phyloP scores from a whole-genome alignment of 2,888 invertebrate species.

The Dynastes tityus region DNA sequence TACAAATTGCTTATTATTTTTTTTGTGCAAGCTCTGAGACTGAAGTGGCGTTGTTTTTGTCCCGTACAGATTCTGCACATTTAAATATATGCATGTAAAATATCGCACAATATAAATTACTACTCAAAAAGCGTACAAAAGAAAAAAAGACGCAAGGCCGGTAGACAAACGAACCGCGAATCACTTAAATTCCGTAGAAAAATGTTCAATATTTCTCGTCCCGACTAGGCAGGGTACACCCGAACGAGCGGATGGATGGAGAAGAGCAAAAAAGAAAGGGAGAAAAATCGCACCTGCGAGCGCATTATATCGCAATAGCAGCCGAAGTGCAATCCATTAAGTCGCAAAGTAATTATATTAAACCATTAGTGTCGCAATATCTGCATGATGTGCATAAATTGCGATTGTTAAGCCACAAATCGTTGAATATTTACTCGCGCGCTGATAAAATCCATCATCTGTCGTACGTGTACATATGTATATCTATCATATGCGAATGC shows the following conservation, averaged over 20 bases:
- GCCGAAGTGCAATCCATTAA: slow-evolving; percentile 64
- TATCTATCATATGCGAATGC: slow-evolving; percentile 10
- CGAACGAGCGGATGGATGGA: neutral
- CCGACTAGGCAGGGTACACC: neutral
- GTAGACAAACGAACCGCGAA: neutral
- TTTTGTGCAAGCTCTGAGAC: neutral
- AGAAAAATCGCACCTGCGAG: slow-evolving; percentile 21
- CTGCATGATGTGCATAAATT: slow-evolving; percentile 62
- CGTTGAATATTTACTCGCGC: slow-evolving; percentile 58
- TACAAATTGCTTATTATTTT: slow-evolving; percentile 1
- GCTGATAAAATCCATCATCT: slow-evolving; percentile 56
- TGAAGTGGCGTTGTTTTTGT: neutral
- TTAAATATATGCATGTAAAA: neutral
- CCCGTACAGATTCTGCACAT: neutral
- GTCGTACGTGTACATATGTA: slow-evolving; percentile 10
- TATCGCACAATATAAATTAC: neutral
- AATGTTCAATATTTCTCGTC: slow-evolving; percentile 8
- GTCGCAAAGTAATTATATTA: slow-evolving; percentile 62
- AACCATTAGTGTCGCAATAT: slow-evolving; percentile 64
- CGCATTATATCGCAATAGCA: slow-evolving; percentile 24
- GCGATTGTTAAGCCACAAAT: slow-evolving; percentile 58
- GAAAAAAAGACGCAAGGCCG: neutral
- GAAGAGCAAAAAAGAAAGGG: neutral
- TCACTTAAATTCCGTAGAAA: slow-evolving; percentile 9
- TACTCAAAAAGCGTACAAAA: neutral